Percentiles rank a stretch among this genome's conserved stretches.
phyloP scores from a whole-genome alignment of 2,113 vertebrate genomes.

The Ellobius talpinus region DNA sequence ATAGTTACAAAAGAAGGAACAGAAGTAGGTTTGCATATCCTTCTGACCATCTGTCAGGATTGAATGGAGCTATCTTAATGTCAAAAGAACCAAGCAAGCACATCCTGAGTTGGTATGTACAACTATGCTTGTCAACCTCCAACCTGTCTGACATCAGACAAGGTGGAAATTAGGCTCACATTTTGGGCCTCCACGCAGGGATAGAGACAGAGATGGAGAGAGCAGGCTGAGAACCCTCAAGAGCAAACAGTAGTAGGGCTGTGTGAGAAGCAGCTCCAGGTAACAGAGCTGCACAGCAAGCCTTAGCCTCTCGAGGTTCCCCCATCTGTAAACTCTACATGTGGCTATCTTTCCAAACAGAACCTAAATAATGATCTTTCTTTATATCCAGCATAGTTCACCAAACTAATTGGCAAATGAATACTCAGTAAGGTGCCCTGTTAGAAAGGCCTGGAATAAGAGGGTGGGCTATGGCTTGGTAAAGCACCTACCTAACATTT shows the following conservation, averaged over 20 bases:
- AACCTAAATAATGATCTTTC: conserved; percentile 4
- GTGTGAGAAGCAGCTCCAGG: not conserved
- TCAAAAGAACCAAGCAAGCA: too few species aligned
- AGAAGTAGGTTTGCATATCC: too few species aligned
- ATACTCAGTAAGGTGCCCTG: conserved; percentile 24
- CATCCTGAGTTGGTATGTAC: too few species aligned
- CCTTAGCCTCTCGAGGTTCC: not conserved
- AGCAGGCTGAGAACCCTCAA: not conserved
- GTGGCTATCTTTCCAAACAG: not conserved
- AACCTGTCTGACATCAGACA: too few species aligned
- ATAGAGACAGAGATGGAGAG: not conserved
- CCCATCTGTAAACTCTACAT: not conserved
- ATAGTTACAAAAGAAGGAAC: too few species aligned
- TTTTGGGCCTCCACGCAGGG: too few species aligned
- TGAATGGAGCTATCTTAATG: too few species aligned
- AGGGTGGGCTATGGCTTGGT: not conserved
- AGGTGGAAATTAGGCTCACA: too few species aligned
- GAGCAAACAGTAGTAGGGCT: not conserved
- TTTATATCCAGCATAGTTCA: not conserved
- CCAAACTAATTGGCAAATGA: not conserved
- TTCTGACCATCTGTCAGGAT: too few species aligned
- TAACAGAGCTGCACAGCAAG: not conserved
- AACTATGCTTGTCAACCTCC: too few species aligned
- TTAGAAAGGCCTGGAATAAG: conserved; percentile 49
- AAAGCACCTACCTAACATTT: not conserved